Evolutionary conservation across 2,113 vertebrate genomes (phyloP).

Genomic region (Dendrocopos noguchii): DNA sequence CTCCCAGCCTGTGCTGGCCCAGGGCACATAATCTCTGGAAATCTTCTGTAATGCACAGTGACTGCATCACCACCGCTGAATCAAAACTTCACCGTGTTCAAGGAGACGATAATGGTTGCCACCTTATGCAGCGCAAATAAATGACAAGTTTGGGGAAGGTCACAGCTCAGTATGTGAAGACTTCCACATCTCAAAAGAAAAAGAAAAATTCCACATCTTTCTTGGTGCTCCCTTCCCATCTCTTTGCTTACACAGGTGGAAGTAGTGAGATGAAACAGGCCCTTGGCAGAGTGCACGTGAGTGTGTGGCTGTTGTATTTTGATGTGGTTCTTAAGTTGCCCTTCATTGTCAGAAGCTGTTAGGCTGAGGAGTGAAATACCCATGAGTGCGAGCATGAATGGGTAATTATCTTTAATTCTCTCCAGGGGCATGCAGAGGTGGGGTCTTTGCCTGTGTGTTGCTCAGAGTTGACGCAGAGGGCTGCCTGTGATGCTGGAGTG

Average conservation of each 20-base stretch:
- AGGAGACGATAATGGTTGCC: neutral
- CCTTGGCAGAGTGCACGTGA: neutral
- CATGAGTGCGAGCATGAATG: neutral
- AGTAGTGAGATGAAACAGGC: neutral
- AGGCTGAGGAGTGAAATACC: slow-evolving; percentile 29
- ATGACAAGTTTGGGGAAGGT: slow-evolving; percentile 22
- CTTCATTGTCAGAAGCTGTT: slow-evolving; percentile 57
- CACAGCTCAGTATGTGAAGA: neutral
- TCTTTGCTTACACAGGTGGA: neutral
- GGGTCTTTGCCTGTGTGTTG: accelerated
- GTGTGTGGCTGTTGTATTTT: neutral
- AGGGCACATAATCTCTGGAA: slow-evolving; percentile 6
- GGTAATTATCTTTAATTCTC: slow-evolving; percentile 45
- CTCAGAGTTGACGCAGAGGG: accelerated
- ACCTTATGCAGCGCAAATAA: slow-evolving; percentile 17
- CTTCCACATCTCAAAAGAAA: neutral
- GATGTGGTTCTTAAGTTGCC: slow-evolving; percentile 33
- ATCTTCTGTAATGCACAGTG: slow-evolving; percentile 36
- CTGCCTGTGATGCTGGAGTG: accelerated
- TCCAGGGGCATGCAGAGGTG: neutral
- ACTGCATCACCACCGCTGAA: neutral
- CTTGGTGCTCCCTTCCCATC: neutral
- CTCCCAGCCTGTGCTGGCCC: slow-evolving; percentile 16
- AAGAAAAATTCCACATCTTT: neutral
- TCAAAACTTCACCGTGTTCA: neutral